Evolutionary conservation across 1,140 invertebrate genomes (phyloP).

Genomic region (Oryzaephilus surinamensis): DNA sequence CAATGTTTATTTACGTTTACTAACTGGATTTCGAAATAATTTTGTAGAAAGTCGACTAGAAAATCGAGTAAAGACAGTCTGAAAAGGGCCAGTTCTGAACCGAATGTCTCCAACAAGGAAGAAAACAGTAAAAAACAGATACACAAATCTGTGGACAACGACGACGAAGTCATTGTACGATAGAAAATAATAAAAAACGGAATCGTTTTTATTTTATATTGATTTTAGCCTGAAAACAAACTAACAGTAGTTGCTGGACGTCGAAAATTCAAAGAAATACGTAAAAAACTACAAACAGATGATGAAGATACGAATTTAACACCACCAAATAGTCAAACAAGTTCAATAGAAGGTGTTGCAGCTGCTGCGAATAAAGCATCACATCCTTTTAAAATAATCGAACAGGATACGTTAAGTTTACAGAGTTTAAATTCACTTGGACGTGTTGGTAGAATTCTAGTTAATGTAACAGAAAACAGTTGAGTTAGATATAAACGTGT

Average conservation of each 20-base stretch:
- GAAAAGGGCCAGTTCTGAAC: conserved; percentile 24
- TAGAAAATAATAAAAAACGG: conserved; percentile 16
- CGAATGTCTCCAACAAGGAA: conserved; percentile 20
- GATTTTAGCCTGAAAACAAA: neutral
- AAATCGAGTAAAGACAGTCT: conserved; percentile 22
- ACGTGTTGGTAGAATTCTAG: conserved; percentile 57
- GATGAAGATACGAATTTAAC: conserved; percentile 61
- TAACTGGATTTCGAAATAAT: neutral
- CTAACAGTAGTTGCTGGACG: conserved; percentile 3
- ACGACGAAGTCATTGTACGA: conserved; percentile 4
- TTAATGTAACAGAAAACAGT: conserved; percentile 2
- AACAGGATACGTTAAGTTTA: conserved; percentile 74
- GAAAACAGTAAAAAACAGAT: conserved; percentile 7
- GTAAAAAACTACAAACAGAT: conserved; percentile 73
- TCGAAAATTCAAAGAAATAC: conserved; percentile 58
- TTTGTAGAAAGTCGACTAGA: conserved; percentile 21
- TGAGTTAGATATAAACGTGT: too few species aligned
- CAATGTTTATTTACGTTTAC: conserved; percentile 8
- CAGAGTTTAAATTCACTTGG: conserved; percentile 79
- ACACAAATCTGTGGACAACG: conserved; percentile 4
- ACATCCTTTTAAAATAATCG: conserved; percentile 70
- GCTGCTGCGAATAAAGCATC: conserved; percentile 38
- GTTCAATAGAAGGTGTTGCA: conserved; percentile 51
- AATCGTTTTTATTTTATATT: neutral
- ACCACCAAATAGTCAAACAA: conserved; percentile 69